Base-by-base conservation (phyloP, 2,113 vertebrate species). In the Grallaria varia region DNA sequence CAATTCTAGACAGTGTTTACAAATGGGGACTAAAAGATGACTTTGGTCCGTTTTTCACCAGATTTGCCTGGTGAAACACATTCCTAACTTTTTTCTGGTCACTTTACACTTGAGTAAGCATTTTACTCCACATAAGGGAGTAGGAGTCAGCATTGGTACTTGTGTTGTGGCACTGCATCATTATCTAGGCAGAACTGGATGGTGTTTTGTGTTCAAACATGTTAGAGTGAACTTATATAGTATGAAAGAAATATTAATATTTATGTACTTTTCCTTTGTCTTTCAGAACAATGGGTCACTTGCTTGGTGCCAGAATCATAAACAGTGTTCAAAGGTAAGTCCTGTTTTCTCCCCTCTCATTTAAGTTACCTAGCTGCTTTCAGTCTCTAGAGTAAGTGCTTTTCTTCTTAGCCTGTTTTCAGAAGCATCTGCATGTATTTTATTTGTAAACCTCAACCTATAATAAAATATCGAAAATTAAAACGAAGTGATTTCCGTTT, bases 271-370 rank as follows among this genome's bases (percentile, higher is more conserved):
- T 96, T 94, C 33, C 22, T 53, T 88, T 90, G 40, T 89, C 18
- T 96, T 97, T 45, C 98, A 99, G 99, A 99, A 99, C 97, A 99
- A 99, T 81, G 99, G 99, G 40, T 99, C 99, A 59, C 98, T 99
- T 98, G 98, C 98, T 84, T 99, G 99, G 99, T 99, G 99, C 97
- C 99, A 99, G 98, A 99, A 99, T 98, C 99, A 99, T 97, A 99
- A 99, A 97, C 99, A 99, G 45, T 99, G 99, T 98, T 99, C 99
- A 83, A 99, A 99, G 99, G 99, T 99, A 99, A 21, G 95, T 84
- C 22, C 2, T 49, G 14, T 13, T 33, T 60, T 20, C 5, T 2
- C 4, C 4, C 4, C 6, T 27, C n/a, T 62, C 14, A 9, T 49
- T 89, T 71, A 31, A 49, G 14, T 79, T 76, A 39, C 13, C 18